phyloP scores from a whole-genome alignment of 2,113 vertebrate species.

The Alethe castanea region DNA sequence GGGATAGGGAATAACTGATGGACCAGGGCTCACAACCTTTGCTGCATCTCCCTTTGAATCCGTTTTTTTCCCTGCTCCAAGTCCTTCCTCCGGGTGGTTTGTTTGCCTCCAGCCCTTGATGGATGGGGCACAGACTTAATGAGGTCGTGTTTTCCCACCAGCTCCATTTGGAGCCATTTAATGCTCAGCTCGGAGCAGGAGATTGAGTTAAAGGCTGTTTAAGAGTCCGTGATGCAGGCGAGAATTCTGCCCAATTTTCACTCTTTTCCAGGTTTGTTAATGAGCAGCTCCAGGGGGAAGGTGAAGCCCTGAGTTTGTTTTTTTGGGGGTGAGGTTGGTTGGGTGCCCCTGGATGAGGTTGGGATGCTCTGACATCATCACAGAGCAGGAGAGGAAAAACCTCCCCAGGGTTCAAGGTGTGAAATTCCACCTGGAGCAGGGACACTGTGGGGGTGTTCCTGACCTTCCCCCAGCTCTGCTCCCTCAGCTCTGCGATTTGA shows the following conservation, averaged over 20 bases:
- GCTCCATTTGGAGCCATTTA: background rate
- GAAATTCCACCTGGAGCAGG: too few species aligned
- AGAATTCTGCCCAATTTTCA: background rate
- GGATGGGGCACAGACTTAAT: constrained; percentile 10
- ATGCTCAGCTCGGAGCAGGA: background rate
- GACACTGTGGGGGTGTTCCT: too few species aligned
- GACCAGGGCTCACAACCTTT: background rate
- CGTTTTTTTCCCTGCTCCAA: background rate
- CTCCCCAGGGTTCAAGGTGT: too few species aligned
- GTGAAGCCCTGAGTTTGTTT: background rate
- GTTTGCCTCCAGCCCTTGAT: background rate
- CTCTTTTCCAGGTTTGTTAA: background rate
- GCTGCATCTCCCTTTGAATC: background rate
- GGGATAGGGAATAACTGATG: background rate
- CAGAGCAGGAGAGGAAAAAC: background rate
- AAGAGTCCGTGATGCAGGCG: background rate
- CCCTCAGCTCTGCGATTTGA: too few species aligned
- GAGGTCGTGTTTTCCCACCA: constrained; percentile 45
- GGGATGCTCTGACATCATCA: background rate
- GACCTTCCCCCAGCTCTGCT: too few species aligned
- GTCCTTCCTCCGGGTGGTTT: background rate
- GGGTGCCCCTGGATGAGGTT: background rate
- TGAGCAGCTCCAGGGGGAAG: background rate
- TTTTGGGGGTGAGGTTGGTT: background rate
- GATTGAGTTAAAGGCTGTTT: background rate